A percentile compares a stretch with the other conserved stretches of the same genome.
Evolutionary conservation across 2,113 vertebrate species (phyloP).

Genomic region (Carassius auratus): DNA sequence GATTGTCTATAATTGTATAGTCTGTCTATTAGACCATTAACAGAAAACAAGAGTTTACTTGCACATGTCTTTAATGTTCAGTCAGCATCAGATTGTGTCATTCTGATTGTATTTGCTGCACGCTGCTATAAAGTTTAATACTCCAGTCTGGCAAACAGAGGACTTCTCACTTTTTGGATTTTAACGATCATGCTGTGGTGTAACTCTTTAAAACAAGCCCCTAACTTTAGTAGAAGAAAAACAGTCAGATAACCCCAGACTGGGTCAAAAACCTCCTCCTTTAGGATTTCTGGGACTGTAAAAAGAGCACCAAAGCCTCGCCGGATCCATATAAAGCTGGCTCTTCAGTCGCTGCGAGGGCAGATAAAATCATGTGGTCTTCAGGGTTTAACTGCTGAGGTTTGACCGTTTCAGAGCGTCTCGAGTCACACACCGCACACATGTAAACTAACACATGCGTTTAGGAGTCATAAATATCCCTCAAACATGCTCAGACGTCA

Average conservation of each 20-base stretch:
- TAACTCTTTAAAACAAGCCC: conserved; percentile 8
- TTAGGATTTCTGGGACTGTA: conserved; percentile 34
- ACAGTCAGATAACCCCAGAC: conserved; percentile 30
- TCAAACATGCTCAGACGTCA: neutral
- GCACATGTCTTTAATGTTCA: neutral
- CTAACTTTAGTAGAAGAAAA: neutral
- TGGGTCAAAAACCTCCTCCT: conserved; percentile 25
- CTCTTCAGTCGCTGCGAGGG: neutral
- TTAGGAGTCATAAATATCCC: neutral
- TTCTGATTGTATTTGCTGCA: neutral
- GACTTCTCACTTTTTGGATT: conserved; percentile 5
- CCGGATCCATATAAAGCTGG: neutral
- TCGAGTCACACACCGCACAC: neutral
- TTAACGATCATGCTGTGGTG: conserved; percentile 9
- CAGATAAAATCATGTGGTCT: conserved; percentile 40
- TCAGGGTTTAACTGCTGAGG: conserved; percentile 25
- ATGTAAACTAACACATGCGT: conserved; percentile 9
- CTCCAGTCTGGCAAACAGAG: neutral
- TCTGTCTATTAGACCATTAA: conserved; percentile 7
- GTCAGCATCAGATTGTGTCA: neutral
- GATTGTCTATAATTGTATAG: neutral
- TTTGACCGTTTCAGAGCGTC: conserved; percentile 2
- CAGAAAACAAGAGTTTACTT: conserved; percentile 17
- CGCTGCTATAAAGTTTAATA: neutral
- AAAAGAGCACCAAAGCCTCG: conserved; percentile 43